Percentiles rank a stretch among this genome's conserved stretches.
Evolutionary conservation across 1,140 invertebrate species (phyloP).

Genomic region (Olivierus martensii): DNA sequence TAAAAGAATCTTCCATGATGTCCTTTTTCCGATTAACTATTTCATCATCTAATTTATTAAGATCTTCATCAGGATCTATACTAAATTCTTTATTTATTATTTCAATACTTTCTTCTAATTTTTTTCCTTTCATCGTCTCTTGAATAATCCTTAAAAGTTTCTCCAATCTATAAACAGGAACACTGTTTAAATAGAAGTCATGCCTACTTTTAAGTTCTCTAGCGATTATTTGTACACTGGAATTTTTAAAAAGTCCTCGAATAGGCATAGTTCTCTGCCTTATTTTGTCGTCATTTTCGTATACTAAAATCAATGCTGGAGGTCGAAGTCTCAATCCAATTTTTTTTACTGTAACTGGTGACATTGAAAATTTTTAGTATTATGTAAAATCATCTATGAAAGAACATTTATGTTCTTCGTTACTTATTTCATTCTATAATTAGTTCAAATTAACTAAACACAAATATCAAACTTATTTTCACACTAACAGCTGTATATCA

Average conservation of each 20-base stretch:
- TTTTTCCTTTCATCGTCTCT: conserved; percentile 24
- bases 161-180: conserved; percentile 22
- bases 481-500: too few relatives aligned
- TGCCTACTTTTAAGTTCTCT: conserved; percentile 26
- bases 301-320: too few relatives aligned
- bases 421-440: too few relatives aligned
- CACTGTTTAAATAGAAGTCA: conserved; percentile 22
- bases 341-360: too few relatives aligned
- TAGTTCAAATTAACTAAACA: too few relatives aligned
- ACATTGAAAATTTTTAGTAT: too few relatives aligned
- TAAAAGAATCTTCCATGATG: conserved; percentile 33
- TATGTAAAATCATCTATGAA: too few relatives aligned
- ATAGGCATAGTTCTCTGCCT: too few relatives aligned
- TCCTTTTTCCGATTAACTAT: conserved; percentile 33
- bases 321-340: too few relatives aligned
- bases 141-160: conserved; percentile 22
- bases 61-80: conserved; percentile 34
- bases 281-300: too few relatives aligned
- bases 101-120: conserved; percentile 20
- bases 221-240: conserved; percentile 21
- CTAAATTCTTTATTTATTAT: conserved; percentile 22
- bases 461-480: too few relatives aligned
- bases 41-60: conserved; percentile 34
- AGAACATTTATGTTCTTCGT: too few relatives aligned
- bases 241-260: conserved; percentile 25